Conservation (phyloP, 1,140 invertebrate genomes). For the Trissolcus basalis region DNA sequence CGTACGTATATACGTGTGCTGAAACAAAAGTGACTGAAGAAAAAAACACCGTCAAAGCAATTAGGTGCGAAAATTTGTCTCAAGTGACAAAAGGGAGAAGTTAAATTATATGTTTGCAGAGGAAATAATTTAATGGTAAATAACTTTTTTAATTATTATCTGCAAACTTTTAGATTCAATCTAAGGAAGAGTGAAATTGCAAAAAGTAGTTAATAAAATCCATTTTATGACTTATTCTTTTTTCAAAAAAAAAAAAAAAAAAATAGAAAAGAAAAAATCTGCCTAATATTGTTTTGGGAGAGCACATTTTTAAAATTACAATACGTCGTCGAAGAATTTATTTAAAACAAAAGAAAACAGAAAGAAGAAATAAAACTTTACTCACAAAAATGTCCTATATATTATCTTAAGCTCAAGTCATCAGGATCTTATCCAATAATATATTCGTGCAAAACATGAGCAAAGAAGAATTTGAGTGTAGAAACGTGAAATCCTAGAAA, state of each 20-base stretch:
- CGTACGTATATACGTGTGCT: neutral
- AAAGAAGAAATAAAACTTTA: too few relatives aligned
- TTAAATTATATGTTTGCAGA: slow-evolving; percentile 30
- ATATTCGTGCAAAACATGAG: slow-evolving; percentile 38
- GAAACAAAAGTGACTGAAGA: slow-evolving; percentile 26
- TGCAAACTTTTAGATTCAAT: too few relatives aligned
- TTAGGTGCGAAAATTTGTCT: slow-evolving; percentile 48
- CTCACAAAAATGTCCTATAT: too few relatives aligned
- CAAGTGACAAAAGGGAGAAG: slow-evolving; percentile 23
- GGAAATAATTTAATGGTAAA: slow-evolving; percentile 39
- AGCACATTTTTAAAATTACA: slow-evolving; percentile 22
- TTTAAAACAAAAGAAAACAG: slow-evolving; percentile 56
- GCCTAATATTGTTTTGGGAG: neutral
- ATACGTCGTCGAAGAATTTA: slow-evolving; percentile 27
- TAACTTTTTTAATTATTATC: slow-evolving; percentile 23
- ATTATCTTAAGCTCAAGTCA: slow-evolving; percentile 57
- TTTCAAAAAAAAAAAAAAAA: neutral
- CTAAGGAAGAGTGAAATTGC: too few relatives aligned
- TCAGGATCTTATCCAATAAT: slow-evolving; percentile 52
- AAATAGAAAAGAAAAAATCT: neutral
- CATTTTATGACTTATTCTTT: too few relatives aligned
- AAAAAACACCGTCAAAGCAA: slow-evolving; percentile 31
- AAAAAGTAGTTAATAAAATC: too few relatives aligned
- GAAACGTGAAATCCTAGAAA: slow-evolving; percentile 42
- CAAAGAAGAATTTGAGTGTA: slow-evolving; percentile 25